Percentiles rank a stretch among this genome's conserved stretches.
Evolutionary conservation across 2,888 invertebrate species (phyloP).

Genomic region (Dascillus cervinus): DNA sequence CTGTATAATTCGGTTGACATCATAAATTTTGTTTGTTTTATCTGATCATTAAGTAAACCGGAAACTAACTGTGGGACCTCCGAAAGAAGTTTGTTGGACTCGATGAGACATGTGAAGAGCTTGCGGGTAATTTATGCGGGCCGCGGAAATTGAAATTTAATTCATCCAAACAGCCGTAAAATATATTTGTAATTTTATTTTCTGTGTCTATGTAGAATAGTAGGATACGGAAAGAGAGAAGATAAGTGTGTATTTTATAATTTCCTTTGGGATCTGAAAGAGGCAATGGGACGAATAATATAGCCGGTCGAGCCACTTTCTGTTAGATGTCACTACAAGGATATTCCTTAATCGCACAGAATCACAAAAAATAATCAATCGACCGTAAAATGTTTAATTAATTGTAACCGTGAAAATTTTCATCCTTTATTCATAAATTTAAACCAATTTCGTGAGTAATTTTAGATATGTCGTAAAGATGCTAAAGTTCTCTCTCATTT

Average conservation of each 20-base stretch:
- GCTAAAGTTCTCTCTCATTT: slow-evolving; percentile 9
- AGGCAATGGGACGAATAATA: slow-evolving; percentile 20
- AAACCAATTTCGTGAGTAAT: too few species aligned
- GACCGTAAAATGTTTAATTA: too few species aligned
- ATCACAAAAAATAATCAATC: too few species aligned
- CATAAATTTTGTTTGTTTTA: slow-evolving; percentile 1
- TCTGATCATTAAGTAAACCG: neutral
- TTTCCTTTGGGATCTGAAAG: slow-evolving; percentile 38
- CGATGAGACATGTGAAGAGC: too few species aligned
- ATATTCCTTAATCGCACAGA: slow-evolving; percentile 24
- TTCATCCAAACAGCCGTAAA: slow-evolving; percentile 34
- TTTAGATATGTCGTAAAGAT: slow-evolving; percentile 12
- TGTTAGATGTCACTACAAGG: slow-evolving; percentile 25
- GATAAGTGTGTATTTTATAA: slow-evolving; percentile 37
- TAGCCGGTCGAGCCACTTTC: slow-evolving; percentile 18
- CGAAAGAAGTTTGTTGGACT: too few species aligned
- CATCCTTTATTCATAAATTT: too few species aligned
- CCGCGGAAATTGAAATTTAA: slow-evolving; percentile 28
- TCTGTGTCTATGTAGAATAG: slow-evolving; percentile 20
- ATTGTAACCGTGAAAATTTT: too few species aligned
- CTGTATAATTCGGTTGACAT: slow-evolving; percentile 11
- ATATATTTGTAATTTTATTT: slow-evolving; percentile 34
- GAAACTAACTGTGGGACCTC: too few species aligned
- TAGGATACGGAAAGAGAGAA: slow-evolving; percentile 21
- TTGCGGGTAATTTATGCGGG: slow-evolving; percentile 8